Evolutionary conservation across 1,140 invertebrate species (phyloP), one percentile per base, ranked within the genome.

Genomic region (Drosophila littoralis): DNA sequence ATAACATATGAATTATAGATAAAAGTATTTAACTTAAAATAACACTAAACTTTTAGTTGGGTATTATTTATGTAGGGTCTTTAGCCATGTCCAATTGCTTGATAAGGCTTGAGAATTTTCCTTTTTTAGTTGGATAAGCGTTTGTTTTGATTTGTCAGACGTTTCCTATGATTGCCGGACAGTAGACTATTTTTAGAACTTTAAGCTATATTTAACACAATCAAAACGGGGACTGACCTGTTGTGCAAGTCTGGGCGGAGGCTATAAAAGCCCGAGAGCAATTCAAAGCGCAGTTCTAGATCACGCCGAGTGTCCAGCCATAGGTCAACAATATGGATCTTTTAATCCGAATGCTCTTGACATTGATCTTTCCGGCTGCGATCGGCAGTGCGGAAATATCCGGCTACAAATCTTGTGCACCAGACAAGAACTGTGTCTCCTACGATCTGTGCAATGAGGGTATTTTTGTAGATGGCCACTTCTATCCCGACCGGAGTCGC

Each of bases 151-250:
- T 51, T 45, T 28, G 15, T 3, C 3, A 42, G 12, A 38, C 45
- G 12, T 7, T 36, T 33, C 33, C 7, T 28, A 48, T 65, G 33
- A 64, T 15, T 54, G 36, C 2, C 12, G 17, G 28, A 1, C 36
- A 17, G 67, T 4, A n/a, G 45, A 6, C 48, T 85, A 85, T 85
- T 85, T 85, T 69, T 75, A 86, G 82, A 22, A 6, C 72, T 64
- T 57, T 42, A 51, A 60, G 66, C 64, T 88, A 82, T 88, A 88
- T 88, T 82, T 88, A 79, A 68, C n/a, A 42, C 65, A 82, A 88
- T 88, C 70, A 70, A 77, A 40, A 10, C 1, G 33, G 42, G 32
- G 12, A 45, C 13, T 70, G 61, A 69, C 66, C 61, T 74, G 8
- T 17, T 69, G 8, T 46, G 8, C n/a, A n/a, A 36, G 17, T 33